A percentile compares a stretch with the other conserved stretches of the same genome.
Conservation (phyloP, 2,113 vertebrate genomes). For the Dendropsophus ebraccatus region DNA sequence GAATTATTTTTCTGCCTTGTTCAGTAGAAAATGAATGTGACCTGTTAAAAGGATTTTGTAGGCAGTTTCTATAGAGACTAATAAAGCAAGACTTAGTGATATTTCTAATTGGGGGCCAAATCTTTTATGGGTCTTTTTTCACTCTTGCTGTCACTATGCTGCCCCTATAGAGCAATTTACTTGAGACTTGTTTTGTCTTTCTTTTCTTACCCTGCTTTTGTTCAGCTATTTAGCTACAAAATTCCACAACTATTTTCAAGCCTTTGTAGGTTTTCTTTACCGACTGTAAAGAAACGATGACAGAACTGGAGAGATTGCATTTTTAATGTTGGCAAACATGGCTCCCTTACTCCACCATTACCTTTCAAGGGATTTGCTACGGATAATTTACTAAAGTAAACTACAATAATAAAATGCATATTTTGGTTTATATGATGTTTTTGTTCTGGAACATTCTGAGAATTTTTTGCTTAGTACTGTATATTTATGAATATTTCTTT, state of each 20-base stretch:
- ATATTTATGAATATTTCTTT: background rate
- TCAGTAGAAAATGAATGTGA: constrained; percentile 72
- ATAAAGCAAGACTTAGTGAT: constrained; percentile 63
- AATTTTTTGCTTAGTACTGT: background rate
- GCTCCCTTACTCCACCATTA: constrained; percentile 48
- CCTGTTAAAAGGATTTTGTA: constrained; percentile 68
- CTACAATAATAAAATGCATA: background rate
- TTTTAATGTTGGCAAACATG: constrained; percentile 53
- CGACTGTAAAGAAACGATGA: constrained; percentile 55
- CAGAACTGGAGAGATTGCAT: constrained; percentile 52
- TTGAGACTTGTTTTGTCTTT: constrained; percentile 60
- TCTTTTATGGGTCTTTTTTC: constrained; percentile 63
- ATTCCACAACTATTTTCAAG: constrained; percentile 3
- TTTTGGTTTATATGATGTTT: background rate
- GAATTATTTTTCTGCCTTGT: constrained; percentile 71
- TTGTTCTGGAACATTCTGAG: background rate
- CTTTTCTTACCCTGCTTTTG: constrained; percentile 56
- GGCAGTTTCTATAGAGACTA: constrained; percentile 69
- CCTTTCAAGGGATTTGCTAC: constrained; percentile 27
- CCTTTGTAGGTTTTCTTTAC: constrained; percentile 56
- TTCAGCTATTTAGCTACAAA: constrained; percentile 41
- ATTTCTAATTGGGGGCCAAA: constrained; percentile 63
- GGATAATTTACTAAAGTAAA: constrained; percentile 3
- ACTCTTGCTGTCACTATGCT: constrained; percentile 42
- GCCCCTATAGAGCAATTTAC: constrained; percentile 53